Evolutionary conservation across 1,140 invertebrate genomes (phyloP).

Genomic region (Bombus waltoni): DNA sequence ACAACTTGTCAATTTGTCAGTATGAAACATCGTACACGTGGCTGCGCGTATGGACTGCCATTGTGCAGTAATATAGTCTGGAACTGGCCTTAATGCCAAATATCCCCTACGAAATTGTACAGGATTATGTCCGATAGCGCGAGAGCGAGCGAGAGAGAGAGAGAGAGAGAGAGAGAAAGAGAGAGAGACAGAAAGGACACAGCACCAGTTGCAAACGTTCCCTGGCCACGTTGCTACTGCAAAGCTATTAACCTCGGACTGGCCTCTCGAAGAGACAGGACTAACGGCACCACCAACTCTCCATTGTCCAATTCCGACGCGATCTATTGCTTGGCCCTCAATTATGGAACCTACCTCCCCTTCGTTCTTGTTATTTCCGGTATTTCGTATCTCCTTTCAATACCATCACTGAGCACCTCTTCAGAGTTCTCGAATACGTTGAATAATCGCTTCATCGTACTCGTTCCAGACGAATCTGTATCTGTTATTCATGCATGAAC

Average conservation of each 20-base stretch:
- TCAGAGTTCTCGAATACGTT: no score
- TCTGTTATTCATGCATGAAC: no score
- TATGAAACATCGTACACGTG: constrained; percentile 22
- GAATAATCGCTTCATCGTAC: neutral
- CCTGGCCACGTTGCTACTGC: constrained; percentile 23
- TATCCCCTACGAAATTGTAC: constrained; percentile 73
- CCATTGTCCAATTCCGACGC: constrained; percentile 52
- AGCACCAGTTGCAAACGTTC: constrained; percentile 46
- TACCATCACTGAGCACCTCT: neutral
- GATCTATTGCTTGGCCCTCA: constrained; percentile 41
- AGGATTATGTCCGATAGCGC: constrained; percentile 46
- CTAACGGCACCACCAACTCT: constrained; percentile 42
- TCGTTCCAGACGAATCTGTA: neutral
- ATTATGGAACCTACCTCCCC: constrained; percentile 30
- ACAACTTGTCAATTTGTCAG: constrained; percentile 32
- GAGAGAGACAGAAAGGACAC: neutral
- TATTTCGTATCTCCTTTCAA: constrained; percentile 15
- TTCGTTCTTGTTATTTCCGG: constrained; percentile 36
- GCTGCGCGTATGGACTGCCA: constrained; percentile 48
- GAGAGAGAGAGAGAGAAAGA: neutral
- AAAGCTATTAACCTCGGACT: constrained; percentile 52
- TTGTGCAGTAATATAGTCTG: constrained; percentile 67
- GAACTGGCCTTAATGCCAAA: constrained; percentile 68
- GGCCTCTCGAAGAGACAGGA: constrained; percentile 47
- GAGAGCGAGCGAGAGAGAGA: neutral